phyloP scores from a whole-genome alignment of 64 coral and sea anemone species.

The Hydrozoanthus tunicans region DNA sequence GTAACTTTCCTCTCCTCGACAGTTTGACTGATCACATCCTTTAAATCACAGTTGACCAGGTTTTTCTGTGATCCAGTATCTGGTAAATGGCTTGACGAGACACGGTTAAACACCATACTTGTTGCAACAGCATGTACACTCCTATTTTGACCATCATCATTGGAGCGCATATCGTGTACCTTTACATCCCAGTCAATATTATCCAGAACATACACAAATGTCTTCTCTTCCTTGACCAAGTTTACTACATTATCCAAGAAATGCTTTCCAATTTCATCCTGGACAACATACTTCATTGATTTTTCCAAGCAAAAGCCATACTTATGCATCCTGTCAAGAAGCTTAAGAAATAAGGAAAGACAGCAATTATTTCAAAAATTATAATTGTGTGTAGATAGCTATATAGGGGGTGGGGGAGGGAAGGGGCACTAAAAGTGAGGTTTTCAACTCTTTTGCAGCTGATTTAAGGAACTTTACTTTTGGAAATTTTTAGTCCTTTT shows the following conservation, averaged over 20 bases:
- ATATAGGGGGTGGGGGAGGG: too few species aligned
- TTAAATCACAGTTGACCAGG: conserved; percentile 25
- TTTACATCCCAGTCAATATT: conserved; percentile 45
- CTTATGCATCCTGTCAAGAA: conserved; percentile 31
- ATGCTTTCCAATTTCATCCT: conserved; percentile 47
- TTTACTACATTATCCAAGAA: conserved; percentile 33
- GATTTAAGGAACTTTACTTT: too few species aligned
- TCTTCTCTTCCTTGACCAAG: conserved; percentile 29
- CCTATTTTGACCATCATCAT: conserved; percentile 30
- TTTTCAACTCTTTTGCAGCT: too few species aligned
- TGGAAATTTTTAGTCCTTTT: too few species aligned
- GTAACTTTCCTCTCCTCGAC: conserved; percentile 31
- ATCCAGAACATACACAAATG: conserved; percentile 49
- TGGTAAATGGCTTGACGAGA: conserved; percentile 20
- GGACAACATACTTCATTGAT: conserved; percentile 43
- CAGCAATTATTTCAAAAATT: conserved; percentile 8
- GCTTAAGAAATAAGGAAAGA: conserved; percentile 42
- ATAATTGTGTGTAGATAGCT: conserved; percentile 2
- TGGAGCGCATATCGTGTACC: conserved; percentile 41
- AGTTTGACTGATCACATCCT: conserved; percentile 1
- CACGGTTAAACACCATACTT: conserved; percentile 38
- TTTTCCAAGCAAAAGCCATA: conserved; percentile 43
- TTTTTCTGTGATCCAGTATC: conserved; percentile 34
- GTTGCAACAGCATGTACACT: conserved; percentile 53
- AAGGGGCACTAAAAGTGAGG: too few species aligned